These are phyloP conservation scores for Drosophila gaucha DNA, from an alignment of 2,888 invertebrate species.

Conservation along the genomic window DNA sequence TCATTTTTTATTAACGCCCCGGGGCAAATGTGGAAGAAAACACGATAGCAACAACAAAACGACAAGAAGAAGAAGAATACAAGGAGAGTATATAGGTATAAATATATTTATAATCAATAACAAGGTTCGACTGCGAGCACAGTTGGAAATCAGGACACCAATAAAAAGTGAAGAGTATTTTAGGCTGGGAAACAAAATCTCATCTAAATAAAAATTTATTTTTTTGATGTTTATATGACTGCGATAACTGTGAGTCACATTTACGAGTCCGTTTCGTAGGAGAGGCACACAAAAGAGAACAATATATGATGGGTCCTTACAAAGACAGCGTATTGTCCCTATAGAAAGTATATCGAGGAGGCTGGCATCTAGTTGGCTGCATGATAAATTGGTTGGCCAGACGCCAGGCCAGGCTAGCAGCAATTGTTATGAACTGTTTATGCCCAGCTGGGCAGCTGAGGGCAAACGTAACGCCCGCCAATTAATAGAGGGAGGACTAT, in stretches of 20 bases:
- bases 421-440: constrained; percentile 75
- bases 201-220: constrained; percentile 67
- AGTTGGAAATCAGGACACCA: constrained; percentile 78
- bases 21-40: too few relatives aligned
- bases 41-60: constrained; percentile 33
- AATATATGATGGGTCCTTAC: constrained; percentile 37
- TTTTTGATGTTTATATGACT: constrained; percentile 57
- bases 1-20: constrained; percentile 75
- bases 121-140: constrained; percentile 51
- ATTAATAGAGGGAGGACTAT: constrained; percentile 27
- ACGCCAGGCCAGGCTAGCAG: constrained; percentile 29
- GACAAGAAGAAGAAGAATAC: constrained; percentile 18
- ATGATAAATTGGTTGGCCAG: constrained; percentile 73
- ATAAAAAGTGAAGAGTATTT: constrained; percentile 53
- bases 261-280: constrained; percentile 15
- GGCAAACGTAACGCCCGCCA: constrained; percentile 61
- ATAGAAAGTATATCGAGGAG: constrained; percentile 15
- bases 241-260: constrained; percentile 38
- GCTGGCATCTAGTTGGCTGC: constrained; percentile 58
- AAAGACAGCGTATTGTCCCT: constrained; percentile 28
- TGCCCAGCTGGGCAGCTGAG: constrained; percentile 52
- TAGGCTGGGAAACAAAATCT: constrained; percentile 44
- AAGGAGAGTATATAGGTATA: neutral
- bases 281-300: constrained; percentile 31
- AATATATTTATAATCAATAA: constrained; percentile 66